Base-by-base conservation (phyloP, 2,888 invertebrate genomes). In the Nomada hirtipes region DNA sequence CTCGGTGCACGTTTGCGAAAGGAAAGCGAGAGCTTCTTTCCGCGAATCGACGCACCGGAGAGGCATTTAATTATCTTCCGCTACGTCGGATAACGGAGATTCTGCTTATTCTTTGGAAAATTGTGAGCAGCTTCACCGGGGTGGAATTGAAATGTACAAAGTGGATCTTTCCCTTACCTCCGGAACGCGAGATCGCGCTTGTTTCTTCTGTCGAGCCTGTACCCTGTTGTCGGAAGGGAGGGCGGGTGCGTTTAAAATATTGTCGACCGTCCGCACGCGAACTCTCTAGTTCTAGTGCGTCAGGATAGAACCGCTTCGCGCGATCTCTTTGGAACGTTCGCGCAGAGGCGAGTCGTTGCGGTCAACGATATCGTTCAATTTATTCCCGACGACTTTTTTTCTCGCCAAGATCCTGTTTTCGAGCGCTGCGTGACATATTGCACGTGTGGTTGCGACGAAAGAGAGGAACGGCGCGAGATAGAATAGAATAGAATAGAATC, bases 101-200 rank as follows among this genome's bases (percentile, higher is more conserved):
- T 60, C 44, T 67, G 61, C 71, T 79, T 79, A 79, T 79, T 79
- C 79, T 79, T 78, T 64, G 23, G 60, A 42, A 42, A 68, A 79
- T 53, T 53, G 26, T 59, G 36, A 59, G 64, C 55, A 42, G 63
- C 57, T 68, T 64, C 64, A 7, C 15, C 4, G 29, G 67, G 13
- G 47, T 68, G 61, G 57, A 69, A 69, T 68, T 36, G 36, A 47
- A 77, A 59, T 60, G 76, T 23, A 23, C 10, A 20, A 67, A 76
- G 60, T 20, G 23, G 76, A 60, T 65, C 50, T 59, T 65, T 59
- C 57, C 18, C 29, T 20, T 47, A 42, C 13, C 64, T 57, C 64
- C 36, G 36, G 63, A 59, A 52, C 57, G 61, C n/a, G 29, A 53
- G 47, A 3, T 18, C 50, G 23, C 63, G 69, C 52, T 71, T 70